Conservation (phyloP, 2,113 vertebrate species). For the Hippocampus barbouri region DNA sequence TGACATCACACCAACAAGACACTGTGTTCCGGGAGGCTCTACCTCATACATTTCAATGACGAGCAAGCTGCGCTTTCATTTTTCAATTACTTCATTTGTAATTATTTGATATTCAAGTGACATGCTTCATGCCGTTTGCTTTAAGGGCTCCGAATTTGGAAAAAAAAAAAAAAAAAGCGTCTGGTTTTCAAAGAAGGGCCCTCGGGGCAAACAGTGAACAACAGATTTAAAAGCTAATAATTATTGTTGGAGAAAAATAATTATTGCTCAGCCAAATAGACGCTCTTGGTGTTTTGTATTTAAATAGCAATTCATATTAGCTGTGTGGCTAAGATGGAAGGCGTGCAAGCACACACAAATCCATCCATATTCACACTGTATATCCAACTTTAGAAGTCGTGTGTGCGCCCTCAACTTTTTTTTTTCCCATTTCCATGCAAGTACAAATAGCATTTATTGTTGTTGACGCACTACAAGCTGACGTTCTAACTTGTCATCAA, state of each 20-base stretch:
- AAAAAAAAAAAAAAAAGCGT: conserved; percentile 37
- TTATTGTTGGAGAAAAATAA: conserved; percentile 70
- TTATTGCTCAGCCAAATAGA: conserved; percentile 67
- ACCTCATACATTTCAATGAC: conserved; percentile 18
- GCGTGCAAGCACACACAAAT: not conserved
- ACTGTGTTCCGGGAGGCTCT: not conserved
- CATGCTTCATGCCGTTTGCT: conserved; percentile 49
- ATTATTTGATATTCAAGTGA: conserved; percentile 68
- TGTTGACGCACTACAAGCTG: conserved; percentile 25
- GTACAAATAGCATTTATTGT: conserved; percentile 41
- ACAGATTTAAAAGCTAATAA: conserved; percentile 69
- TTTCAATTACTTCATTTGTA: conserved; percentile 66
- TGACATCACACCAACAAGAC: conserved; percentile 2
- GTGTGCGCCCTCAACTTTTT: not conserved
- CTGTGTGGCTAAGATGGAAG: conserved; percentile 28
- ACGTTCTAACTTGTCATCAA: conserved; percentile 43
- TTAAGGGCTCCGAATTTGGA: conserved; percentile 53
- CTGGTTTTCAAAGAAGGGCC: conserved; percentile 56
- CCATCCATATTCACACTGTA: not conserved
- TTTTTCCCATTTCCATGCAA: not conserved
- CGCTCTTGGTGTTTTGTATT: conserved; percentile 52
- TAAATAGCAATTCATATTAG: conserved; percentile 64
- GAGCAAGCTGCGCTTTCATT: conserved; percentile 35
- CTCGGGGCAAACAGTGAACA: conserved; percentile 64
- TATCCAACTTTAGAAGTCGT: not conserved